Percentiles rank a stretch among this genome's conserved stretches.
These are phyloP conservation scores for Hydrophis major DNA, from an alignment of 2,797 vertebrate genomes.

Conservation along the genomic window DNA sequence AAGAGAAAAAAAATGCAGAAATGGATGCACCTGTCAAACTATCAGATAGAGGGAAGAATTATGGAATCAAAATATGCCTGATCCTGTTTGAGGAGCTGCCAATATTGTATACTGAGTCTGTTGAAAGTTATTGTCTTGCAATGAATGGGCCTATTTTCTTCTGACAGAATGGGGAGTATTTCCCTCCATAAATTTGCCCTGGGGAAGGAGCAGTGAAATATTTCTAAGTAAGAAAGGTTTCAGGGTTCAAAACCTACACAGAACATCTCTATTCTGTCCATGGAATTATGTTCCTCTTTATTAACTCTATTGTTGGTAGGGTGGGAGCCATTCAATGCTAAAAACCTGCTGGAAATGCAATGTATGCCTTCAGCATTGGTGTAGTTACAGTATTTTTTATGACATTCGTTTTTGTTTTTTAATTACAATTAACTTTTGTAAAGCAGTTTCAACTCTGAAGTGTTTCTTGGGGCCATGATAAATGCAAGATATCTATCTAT, in stretches of 20 bases:
- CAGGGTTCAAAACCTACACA: neutral
- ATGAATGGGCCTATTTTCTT: constrained; percentile 18
- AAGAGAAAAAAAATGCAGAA: neutral
- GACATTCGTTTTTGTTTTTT: neutral
- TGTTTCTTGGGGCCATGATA: neutral
- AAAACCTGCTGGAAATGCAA: neutral
- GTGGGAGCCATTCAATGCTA: neutral
- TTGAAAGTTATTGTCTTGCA: constrained; percentile 7
- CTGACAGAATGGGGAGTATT: neutral
- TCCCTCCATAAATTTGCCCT: neutral
- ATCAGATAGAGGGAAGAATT: neutral
- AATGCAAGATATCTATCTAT: neutral
- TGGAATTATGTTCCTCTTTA: neutral
- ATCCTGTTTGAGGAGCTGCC: constrained; percentile 1
- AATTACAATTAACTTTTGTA: neutral
- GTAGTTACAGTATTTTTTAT: neutral
- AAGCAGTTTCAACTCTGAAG: neutral
- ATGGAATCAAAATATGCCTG: neutral
- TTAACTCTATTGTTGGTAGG: neutral
- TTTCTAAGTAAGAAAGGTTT: neutral
- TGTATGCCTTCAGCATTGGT: neutral
- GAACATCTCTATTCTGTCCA: too few relatives aligned
- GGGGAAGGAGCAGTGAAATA: neutral
- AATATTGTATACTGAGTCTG: neutral
- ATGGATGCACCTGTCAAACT: neutral